Evolutionary conservation across 1,140 invertebrate genomes (phyloP).

Genomic region (Heliconius eleuchia): DNA sequence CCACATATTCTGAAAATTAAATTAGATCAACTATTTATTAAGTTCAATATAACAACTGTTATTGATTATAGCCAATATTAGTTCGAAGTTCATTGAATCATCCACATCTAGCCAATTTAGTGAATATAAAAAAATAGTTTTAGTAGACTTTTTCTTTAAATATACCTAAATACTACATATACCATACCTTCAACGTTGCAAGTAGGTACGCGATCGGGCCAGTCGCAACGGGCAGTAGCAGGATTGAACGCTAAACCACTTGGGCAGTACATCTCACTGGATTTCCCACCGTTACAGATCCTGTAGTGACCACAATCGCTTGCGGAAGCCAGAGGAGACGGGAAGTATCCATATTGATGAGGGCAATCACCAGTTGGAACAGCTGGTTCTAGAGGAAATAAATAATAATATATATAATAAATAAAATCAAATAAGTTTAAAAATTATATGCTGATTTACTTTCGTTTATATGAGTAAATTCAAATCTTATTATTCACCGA

Average conservation of each 20-base stretch:
- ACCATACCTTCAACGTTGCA: slow-evolving; percentile 86
- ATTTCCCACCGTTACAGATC: slow-evolving; percentile 86
- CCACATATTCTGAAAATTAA: slow-evolving; percentile 34
- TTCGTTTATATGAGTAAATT: too few relatives aligned
- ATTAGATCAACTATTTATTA: neutral
- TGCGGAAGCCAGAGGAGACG: slow-evolving; percentile 83
- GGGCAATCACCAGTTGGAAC: slow-evolving; percentile 89
- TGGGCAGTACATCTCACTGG: slow-evolving; percentile 85
- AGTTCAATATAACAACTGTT: neutral
- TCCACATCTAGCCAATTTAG: too few relatives aligned
- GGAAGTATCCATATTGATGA: slow-evolving; percentile 91
- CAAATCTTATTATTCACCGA: too few relatives aligned
- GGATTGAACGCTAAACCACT: slow-evolving; percentile 92
- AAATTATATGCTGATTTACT: too few relatives aligned
- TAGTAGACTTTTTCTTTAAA: neutral
- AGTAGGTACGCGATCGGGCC: slow-evolving; percentile 88
- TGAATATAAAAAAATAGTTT: too few relatives aligned
- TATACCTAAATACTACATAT: neutral
- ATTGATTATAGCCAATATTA: neutral
- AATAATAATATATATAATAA: too few relatives aligned
- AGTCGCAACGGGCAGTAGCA: slow-evolving; percentile 88
- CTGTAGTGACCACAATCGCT: slow-evolving; percentile 32
- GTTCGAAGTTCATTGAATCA: too few relatives aligned
- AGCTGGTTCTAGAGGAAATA: slow-evolving; percentile 52
- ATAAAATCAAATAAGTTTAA: too few relatives aligned